Evolutionary conservation across 2,113 vertebrate genomes (phyloP).

Genomic region (Antennarius striatus): DNA sequence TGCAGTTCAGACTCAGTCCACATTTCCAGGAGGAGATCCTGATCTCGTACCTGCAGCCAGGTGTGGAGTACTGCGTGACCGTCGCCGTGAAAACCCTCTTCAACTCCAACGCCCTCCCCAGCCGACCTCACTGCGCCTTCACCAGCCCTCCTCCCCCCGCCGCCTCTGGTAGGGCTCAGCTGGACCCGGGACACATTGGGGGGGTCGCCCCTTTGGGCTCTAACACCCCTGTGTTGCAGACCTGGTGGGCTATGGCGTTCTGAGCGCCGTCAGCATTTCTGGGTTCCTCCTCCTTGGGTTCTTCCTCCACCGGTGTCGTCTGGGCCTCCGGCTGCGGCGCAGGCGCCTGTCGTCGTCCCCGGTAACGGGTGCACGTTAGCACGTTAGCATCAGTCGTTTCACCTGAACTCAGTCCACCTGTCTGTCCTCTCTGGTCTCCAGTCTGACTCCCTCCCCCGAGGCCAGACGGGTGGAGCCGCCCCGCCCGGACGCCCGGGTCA

Average conservation of each 20-base stretch:
- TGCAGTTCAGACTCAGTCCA: slow-evolving; percentile 55
- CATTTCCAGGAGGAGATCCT: slow-evolving; percentile 27
- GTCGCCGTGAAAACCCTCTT: not conserved
- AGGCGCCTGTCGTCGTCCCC: not conserved
- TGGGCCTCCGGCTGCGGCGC: not conserved
- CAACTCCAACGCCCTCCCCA: slow-evolving; percentile 13
- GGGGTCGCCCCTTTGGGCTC: too few relatives aligned
- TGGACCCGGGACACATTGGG: too few relatives aligned
- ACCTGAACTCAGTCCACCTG: too few relatives aligned
- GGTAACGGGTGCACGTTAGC: slow-evolving; percentile 7
- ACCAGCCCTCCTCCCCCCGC: slow-evolving; percentile 49
- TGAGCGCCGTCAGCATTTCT: slow-evolving; percentile 22
- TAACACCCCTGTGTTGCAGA: slow-evolving; percentile 19
- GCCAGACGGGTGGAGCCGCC: not conserved
- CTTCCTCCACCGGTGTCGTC: not conserved
- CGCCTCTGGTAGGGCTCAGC: slow-evolving; percentile 9
- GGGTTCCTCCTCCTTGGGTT: slow-evolving; percentile 14
- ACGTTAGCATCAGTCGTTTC: too few relatives aligned
- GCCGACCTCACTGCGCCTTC: slow-evolving; percentile 57
- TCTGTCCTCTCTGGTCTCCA: slow-evolving; percentile 3
- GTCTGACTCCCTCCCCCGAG: not conserved
- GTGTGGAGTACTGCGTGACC: slow-evolving; percentile 70
- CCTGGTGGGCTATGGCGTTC: slow-evolving; percentile 17
- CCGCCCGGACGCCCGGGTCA: not conserved
- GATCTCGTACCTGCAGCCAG: slow-evolving; percentile 65